These are phyloP conservation scores for Merodon equestris DNA, from an alignment of 2,888 invertebrate species.

Conservation along the genomic window DNA sequence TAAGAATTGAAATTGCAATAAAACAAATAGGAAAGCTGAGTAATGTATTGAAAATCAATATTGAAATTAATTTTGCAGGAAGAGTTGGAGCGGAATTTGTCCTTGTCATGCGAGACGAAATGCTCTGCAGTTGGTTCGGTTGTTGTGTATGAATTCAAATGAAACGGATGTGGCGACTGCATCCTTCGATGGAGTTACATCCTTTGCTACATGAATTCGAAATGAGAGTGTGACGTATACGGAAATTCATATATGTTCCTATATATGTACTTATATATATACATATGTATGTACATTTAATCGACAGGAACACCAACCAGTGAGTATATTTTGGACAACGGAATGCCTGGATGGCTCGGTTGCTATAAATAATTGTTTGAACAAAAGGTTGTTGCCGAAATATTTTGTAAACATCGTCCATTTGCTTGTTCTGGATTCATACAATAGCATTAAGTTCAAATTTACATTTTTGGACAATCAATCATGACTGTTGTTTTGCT, in stretches of 20 bases:
- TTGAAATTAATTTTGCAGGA: slow-evolving; percentile 68
- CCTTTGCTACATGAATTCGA: slow-evolving; percentile 59
- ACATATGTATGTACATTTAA: slow-evolving; percentile 8
- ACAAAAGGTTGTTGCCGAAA: slow-evolving; percentile 67
- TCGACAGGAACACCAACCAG: slow-evolving; percentile 30
- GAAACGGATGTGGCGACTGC: slow-evolving; percentile 68
- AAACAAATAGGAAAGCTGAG: slow-evolving; percentile 66
- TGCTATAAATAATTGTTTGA: slow-evolving; percentile 69
- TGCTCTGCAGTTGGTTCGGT: slow-evolving; percentile 60
- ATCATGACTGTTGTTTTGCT: slow-evolving; percentile 57
- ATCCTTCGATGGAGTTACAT: slow-evolving; percentile 68
- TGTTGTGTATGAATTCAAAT: slow-evolving; percentile 67
- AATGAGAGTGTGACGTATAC: slow-evolving; percentile 59
- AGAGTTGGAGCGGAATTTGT: slow-evolving; percentile 65
- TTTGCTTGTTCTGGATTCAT: slow-evolving; percentile 65
- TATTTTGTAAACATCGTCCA: slow-evolving; percentile 69
- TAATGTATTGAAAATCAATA: slow-evolving; percentile 69
- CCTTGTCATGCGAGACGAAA: slow-evolving; percentile 68
- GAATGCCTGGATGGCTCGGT: slow-evolving; percentile 50
- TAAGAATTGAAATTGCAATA: slow-evolving; percentile 69
- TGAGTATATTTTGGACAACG: slow-evolving; percentile 56
- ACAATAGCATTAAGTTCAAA: slow-evolving; percentile 65
- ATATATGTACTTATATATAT: no score
- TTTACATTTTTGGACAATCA: slow-evolving; percentile 68
- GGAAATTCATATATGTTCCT: slow-evolving; percentile 33